Evolutionary conservation across 1,140 invertebrate genomes (phyloP).

Genomic region (Cydia amplana): DNA sequence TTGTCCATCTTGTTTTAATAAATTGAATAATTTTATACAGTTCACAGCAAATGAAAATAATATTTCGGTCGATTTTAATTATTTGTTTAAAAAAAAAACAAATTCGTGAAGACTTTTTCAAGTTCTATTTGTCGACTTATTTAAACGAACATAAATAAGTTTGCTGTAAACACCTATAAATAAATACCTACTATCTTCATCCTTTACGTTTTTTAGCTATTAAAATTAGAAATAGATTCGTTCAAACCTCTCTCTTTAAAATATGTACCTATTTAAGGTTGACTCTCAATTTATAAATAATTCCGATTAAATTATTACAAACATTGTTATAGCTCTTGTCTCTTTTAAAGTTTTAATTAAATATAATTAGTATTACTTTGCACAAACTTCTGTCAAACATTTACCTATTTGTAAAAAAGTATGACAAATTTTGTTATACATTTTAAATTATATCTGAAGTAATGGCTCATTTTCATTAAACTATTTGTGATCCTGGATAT

Average conservation of each 20-base stretch:
- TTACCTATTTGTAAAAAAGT: not conserved
- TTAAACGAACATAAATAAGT: too few relatives aligned
- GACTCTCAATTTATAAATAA: not conserved
- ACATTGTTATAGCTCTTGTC: not conserved
- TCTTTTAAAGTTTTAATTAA: not conserved
- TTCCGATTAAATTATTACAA: not conserved
- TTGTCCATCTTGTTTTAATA: not conserved
- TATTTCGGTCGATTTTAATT: too few relatives aligned
- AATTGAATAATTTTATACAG: not conserved
- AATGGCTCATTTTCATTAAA: not conserved
- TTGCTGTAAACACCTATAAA: too few relatives aligned
- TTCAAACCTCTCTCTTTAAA: not conserved
- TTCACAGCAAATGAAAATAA: too few relatives aligned
- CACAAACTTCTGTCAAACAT: slow-evolving; percentile 24
- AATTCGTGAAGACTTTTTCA: too few relatives aligned
- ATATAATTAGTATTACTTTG: slow-evolving; percentile 4
- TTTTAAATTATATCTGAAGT: too few relatives aligned
- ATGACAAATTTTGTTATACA: not conserved
- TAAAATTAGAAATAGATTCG: not conserved
- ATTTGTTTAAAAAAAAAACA: too few relatives aligned
- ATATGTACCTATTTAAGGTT: not conserved
- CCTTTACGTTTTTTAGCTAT: not conserved
- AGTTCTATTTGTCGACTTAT: too few relatives aligned
- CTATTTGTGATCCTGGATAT: not conserved
- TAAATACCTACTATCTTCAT: too few relatives aligned